Conservation (phyloP, 2,797 vertebrate genomes). For the Artibeus lituratus region DNA sequence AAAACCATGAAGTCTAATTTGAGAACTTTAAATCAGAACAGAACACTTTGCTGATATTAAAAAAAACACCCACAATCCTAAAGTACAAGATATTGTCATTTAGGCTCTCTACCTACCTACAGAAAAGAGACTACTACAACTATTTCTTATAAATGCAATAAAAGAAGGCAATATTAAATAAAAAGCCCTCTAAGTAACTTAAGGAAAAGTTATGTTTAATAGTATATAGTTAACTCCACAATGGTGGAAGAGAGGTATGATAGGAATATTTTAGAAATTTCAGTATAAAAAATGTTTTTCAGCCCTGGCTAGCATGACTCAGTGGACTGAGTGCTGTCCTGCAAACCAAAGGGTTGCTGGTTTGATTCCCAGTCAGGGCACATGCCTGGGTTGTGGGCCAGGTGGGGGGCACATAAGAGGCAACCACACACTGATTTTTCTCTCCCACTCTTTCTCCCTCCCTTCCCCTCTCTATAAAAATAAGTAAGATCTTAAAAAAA, state of each 20-base stretch:
- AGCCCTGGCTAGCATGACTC: no score
- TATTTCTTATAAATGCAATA: background rate
- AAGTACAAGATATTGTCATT: background rate
- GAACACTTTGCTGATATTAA: background rate
- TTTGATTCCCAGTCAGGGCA: no score
- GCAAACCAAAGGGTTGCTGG: no score
- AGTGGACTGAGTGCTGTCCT: no score
- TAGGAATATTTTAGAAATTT: constrained; percentile 1
- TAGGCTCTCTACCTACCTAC: background rate
- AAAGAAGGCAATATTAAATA: background rate
- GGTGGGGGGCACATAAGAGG: no score
- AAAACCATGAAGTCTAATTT: constrained; percentile 62
- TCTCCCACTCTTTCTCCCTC: no score
- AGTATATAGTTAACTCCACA: background rate
- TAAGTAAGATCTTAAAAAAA: background rate
- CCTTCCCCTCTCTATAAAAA: no score
- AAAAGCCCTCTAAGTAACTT: background rate
- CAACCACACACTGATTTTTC: no score
- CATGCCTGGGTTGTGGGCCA: no score
- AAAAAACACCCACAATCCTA: background rate
- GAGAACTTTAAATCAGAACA: constrained; percentile 27
- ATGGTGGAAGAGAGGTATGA: background rate
- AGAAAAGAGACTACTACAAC: background rate
- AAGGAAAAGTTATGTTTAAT: background rate
- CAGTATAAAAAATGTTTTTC: background rate